Evolutionary conservation across 2,113 vertebrate genomes (phyloP), one percentile per base, ranked within the genome.

Genomic region (Ailurus styani): DNA sequence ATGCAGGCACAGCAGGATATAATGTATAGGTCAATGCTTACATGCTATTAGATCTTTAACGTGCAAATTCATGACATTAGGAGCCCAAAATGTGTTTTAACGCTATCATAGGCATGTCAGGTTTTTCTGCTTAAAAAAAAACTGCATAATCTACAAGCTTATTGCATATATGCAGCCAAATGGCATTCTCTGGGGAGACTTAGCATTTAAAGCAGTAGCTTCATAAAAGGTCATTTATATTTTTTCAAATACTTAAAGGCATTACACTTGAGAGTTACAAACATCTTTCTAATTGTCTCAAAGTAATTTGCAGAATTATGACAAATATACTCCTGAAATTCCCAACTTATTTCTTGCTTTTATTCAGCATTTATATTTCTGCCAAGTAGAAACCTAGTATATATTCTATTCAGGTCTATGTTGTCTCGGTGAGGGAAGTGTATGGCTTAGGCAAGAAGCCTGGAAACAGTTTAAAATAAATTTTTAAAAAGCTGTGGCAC

Each of bases 181-280:
- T 83, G 60, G 40, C 81, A 73, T 77, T 85, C 31, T 90, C 50
- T 85, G 45, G 14, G n/a, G 55, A 96, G 37, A 68, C 34, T 82
- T 72, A 88, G 95, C 82, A 75, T 84, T 97, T 97, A 94, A 97
- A 95, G 54, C 70, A 93, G 62, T 47, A 96, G 96, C 87, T 95
- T 77, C 31, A 86, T 68, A 9, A 34, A 94, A 72, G 81, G 84
- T 57, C 25, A 91, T n/a, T 95, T 64, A 54, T 86, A 54, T 23
- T 91, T 96, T 96, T 97, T 93, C 92, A 93, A 96, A 95, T 97
- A 98, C 90, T 95, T 94, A 98, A 98, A 98, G 97, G 96, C 91
- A 98, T 97, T 97, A 96, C 50, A 83, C 31, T 85, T 86, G 20
- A 27, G 37, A 83, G 83, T 81, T 98, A 87, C 15, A 97, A 90